phyloP scores from a whole-genome alignment of 2,888 invertebrate genomes.

The Dione vanillae region DNA sequence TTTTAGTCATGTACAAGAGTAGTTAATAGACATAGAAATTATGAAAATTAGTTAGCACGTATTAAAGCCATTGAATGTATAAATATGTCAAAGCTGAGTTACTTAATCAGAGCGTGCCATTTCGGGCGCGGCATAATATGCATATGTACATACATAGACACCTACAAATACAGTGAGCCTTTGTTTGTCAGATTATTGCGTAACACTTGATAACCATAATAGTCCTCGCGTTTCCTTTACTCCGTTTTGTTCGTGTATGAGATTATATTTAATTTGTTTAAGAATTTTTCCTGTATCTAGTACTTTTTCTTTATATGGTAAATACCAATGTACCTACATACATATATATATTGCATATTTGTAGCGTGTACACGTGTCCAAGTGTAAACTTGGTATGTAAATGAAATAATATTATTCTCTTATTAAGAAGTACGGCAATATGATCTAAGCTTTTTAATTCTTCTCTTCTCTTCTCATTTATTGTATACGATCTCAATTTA shows the following conservation, averaged over 20 bases:
- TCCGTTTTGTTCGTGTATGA: conserved; percentile 9
- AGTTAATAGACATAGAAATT: no score
- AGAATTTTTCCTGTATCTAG: neutral
- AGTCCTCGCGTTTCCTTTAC: conserved; percentile 47
- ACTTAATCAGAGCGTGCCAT: conserved; percentile 48
- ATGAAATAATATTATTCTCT: no score
- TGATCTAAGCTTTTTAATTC: no score
- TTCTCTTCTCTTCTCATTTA: no score
- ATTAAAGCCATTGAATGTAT: neutral
- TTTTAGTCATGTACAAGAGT: no score
- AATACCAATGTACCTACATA: no score
- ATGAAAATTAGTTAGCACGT: no score
- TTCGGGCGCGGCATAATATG: conserved; percentile 43
- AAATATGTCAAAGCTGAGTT: conserved; percentile 28
- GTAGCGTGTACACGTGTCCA: no score
- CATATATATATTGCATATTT: no score
- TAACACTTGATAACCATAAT: conserved; percentile 53
- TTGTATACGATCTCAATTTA: no score
- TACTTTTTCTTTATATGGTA: neutral
- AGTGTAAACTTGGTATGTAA: no score
- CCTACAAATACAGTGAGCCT: conserved; percentile 38
- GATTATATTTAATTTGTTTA: conserved; percentile 22
- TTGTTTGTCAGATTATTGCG: conserved; percentile 52
- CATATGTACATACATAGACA: conserved; percentile 1
- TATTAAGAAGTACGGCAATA: no score